A percentile compares a stretch with the other conserved stretches of the same genome.
Conservation (phyloP, 2,797 vertebrate species). For the Crenuchus spilurus region DNA sequence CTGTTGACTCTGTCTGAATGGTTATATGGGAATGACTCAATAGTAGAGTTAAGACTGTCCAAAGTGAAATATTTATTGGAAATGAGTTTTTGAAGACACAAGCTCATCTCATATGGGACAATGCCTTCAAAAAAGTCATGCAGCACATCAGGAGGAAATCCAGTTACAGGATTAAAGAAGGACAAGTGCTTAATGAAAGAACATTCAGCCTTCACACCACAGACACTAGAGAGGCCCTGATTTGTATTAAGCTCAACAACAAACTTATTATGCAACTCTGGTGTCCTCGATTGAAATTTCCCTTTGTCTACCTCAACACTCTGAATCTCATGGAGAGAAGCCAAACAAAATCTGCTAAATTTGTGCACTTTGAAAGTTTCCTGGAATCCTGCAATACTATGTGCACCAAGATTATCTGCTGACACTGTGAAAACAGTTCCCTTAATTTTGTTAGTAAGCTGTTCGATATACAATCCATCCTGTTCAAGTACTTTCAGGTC, state of each 20-base stretch:
- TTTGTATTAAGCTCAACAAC: background rate
- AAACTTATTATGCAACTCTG: background rate
- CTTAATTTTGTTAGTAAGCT: background rate
- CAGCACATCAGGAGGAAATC: slow-evolving; percentile 12
- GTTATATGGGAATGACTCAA: background rate
- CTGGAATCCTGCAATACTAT: background rate
- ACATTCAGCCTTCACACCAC: background rate
- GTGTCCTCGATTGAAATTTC: background rate
- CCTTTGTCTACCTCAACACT: background rate
- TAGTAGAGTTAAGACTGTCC: background rate
- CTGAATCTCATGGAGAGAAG: background rate
- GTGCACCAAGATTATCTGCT: background rate
- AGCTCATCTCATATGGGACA: background rate
- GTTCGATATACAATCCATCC: background rate
- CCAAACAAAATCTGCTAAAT: slow-evolving; percentile 15
- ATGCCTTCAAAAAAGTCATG: slow-evolving; percentile 2
- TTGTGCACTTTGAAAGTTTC: background rate
- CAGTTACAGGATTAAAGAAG: background rate
- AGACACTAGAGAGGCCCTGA: background rate
- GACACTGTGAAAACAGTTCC: background rate
- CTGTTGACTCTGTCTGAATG: slow-evolving; percentile 3
- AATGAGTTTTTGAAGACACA: slow-evolving; percentile 7
- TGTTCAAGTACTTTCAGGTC: background rate
- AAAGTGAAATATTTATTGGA: background rate
- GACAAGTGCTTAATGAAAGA: background rate